A percentile compares a stretch with the other conserved stretches of the same genome.
Conservation (phyloP, 2,888 invertebrate species). For the Dastarcus helophoroides region DNA sequence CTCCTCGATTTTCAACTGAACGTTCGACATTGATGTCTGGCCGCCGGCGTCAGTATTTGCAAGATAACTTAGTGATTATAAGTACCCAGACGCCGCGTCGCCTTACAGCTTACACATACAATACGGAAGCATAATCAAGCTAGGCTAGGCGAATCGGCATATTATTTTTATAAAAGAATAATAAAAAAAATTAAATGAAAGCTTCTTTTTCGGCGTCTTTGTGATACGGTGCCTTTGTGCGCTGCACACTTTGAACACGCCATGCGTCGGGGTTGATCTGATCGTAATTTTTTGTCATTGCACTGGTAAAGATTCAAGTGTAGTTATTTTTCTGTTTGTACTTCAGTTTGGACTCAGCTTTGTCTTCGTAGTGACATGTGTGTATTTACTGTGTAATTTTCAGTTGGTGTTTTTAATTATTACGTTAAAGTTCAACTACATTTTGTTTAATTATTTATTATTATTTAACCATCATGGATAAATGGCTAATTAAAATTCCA, state of each 20-base stretch:
- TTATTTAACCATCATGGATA: constrained; percentile 11
- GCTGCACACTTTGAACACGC: constrained; percentile 5
- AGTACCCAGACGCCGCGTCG: too few relatives aligned
- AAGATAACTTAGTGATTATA: too few relatives aligned
- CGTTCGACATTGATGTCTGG: too few relatives aligned
- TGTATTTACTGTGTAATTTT: constrained; percentile 12
- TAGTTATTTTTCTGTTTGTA: constrained; percentile 12
- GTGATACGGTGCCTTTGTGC: constrained; percentile 6
- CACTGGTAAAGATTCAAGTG: constrained; percentile 6
- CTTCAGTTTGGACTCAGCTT: constrained; percentile 11
- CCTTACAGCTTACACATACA: too few relatives aligned
- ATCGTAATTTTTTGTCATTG: constrained; percentile 5
- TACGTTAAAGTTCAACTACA: constrained; percentile 11
- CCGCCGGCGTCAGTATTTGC: too few relatives aligned
- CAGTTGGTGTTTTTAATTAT: constrained; percentile 12
- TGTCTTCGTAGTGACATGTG: constrained; percentile 12
- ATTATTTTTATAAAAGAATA: constrained; percentile 5
- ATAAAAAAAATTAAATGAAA: constrained; percentile 5
- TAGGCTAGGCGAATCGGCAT: constrained; percentile 6
- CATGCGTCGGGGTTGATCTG: constrained; percentile 6
- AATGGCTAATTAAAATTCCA: constrained; percentile 11
- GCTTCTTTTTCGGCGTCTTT: constrained; percentile 6
- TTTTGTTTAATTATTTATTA: constrained; percentile 11
- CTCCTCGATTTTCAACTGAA: too few relatives aligned
- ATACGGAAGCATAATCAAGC: constrained; percentile 5